A percentile compares a stretch with the other conserved stretches of the same genome.
Evolutionary conservation across 2,113 vertebrate species (phyloP).

Genomic region (Myotis brandtii): DNA sequence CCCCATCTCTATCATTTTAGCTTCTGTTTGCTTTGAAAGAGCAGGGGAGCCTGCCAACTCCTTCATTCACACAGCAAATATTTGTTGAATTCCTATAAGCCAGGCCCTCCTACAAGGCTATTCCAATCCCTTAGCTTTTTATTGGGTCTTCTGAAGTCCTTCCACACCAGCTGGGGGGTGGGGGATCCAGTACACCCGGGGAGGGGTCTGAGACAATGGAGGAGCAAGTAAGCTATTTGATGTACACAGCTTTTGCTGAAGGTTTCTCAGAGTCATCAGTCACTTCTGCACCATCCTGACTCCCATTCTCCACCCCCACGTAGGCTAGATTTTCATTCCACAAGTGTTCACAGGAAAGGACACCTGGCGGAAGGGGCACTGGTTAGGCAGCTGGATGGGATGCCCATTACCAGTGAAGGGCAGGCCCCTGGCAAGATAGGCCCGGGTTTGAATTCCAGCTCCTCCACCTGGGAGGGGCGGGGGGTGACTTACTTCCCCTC

Average conservation of each 20-base stretch:
- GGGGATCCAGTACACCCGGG: not conserved
- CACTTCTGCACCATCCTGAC: not conserved
- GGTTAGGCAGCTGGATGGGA: not conserved
- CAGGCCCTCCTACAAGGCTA: not conserved
- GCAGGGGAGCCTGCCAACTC: not conserved
- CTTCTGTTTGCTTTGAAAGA: constrained; percentile 20
- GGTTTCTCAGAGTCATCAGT: not conserved
- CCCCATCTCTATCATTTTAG: not conserved
- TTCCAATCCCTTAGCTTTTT: not conserved
- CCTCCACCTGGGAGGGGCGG: not conserved
- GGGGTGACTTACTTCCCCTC: not conserved
- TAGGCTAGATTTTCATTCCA: not conserved
- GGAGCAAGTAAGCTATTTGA: not conserved
- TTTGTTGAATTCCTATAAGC: constrained; percentile 61
- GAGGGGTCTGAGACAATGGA: not conserved
- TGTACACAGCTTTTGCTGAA: not conserved
- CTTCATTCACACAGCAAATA: constrained; percentile 69
- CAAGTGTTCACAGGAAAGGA: not conserved
- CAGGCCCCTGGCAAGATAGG: not conserved
- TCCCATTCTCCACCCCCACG: not conserved
- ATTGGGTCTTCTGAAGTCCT: not conserved
- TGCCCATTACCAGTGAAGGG: not conserved
- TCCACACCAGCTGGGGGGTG: not conserved
- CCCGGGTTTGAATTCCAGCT: not conserved
- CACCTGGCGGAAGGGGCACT: not conserved